A percentile compares a stretch with the other conserved stretches of the same genome.
These are phyloP conservation scores for Poecile atricapillus DNA, from an alignment of 2,113 vertebrate species.

Conservation along the genomic window DNA sequence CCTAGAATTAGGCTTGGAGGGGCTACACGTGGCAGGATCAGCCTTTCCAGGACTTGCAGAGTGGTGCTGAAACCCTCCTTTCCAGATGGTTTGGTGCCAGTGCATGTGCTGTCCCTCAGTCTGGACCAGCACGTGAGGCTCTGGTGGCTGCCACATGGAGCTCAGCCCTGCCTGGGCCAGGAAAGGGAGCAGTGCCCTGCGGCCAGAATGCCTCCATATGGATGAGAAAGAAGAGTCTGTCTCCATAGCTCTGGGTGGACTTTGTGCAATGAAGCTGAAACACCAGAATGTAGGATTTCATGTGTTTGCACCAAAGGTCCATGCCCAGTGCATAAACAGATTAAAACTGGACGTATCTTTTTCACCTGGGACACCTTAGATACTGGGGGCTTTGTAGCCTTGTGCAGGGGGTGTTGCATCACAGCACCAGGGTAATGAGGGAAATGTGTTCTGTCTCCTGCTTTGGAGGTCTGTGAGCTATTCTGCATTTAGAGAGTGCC, in stretches of 20 bases:
- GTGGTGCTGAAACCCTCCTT: neutral
- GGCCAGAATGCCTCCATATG: neutral
- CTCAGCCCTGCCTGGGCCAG: neutral
- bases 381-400: neutral
- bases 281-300: neutral
- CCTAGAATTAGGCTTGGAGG: neutral
- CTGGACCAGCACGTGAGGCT: neutral
- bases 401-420: neutral
- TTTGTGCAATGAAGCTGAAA: neutral
- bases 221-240: neutral
- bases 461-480: neutral
- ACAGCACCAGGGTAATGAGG: neutral
- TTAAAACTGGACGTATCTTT: neutral
- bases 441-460: neutral
- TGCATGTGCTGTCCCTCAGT: neutral
- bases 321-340: neutral
- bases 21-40: neutral
- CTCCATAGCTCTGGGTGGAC: neutral
- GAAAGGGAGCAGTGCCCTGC: neutral
- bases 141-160: neutral
- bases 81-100: neutral
- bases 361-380: neutral
- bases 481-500: neutral
- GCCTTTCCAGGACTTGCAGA: neutral
- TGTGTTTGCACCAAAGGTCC: neutral